Conservation (phyloP, 2,797 vertebrate genomes). For the Sebastes kiyomatsui region DNA sequence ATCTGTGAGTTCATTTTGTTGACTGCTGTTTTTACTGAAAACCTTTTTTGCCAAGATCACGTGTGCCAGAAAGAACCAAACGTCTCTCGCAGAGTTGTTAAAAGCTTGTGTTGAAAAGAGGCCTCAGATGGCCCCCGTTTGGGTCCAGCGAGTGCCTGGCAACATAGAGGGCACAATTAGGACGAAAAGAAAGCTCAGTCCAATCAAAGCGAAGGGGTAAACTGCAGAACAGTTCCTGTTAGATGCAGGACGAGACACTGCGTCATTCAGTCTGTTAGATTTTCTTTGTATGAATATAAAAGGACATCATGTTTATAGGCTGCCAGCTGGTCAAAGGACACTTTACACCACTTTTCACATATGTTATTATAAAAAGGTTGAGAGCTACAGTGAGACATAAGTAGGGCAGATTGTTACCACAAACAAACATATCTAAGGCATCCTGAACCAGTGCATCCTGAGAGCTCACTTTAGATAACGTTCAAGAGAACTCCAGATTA, state of each 20-base stretch:
- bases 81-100: conserved; percentile 46
- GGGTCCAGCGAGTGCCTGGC: conserved; percentile 41
- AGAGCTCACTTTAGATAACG: conserved; percentile 54
- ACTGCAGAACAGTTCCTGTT: conserved; percentile 11
- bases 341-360: not conserved
- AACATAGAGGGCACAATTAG: conserved; percentile 63
- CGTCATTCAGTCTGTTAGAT: conserved; percentile 3
- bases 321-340: not conserved
- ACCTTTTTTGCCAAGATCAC: conserved; percentile 4
- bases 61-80: conserved; percentile 23
- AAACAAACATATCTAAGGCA: conserved; percentile 51
- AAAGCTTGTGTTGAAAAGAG: conserved; percentile 39
- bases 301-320: not conserved
- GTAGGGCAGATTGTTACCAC: not conserved
- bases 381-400: not conserved
- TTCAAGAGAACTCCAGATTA: conserved; percentile 28
- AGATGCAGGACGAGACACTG: not conserved
- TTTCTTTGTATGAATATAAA: conserved; percentile 18
- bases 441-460: conserved; percentile 16
- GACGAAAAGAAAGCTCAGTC: conserved; percentile 56
- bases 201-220: conserved; percentile 28
- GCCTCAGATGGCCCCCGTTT: conserved; percentile 11
- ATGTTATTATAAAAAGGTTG: not conserved
- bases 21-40: conserved; percentile 35
- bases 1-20: not conserved